These are phyloP conservation scores for Hanleya hanleyi DNA, from an alignment of 2,888 invertebrate genomes.

Conservation along the genomic window DNA sequence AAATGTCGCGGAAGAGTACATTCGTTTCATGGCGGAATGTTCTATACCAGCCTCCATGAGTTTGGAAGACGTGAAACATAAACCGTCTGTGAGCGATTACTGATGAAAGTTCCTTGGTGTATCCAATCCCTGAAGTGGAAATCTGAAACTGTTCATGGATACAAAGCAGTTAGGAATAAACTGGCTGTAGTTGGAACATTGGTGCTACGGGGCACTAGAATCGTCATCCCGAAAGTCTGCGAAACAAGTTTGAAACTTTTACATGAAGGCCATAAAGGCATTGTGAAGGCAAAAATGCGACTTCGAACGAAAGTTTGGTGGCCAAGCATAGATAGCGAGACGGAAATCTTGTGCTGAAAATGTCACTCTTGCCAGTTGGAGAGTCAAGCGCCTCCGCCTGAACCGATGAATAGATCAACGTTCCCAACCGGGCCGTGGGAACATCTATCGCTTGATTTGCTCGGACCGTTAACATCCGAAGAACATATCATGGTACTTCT, in stretches of 20 bases:
- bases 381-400: background rate
- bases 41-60: background rate
- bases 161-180: constrained; percentile 29
- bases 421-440: constrained; percentile 29
- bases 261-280: constrained; percentile 37
- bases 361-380: constrained; percentile 16
- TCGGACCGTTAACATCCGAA: constrained; percentile 24
- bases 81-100: background rate
- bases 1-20: background rate
- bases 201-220: constrained; percentile 37
- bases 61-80: background rate
- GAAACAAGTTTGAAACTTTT: constrained; percentile 17
- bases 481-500: constrained; percentile 19
- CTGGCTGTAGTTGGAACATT: constrained; percentile 33
- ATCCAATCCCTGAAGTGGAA: background rate
- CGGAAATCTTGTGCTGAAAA: constrained; percentile 4
- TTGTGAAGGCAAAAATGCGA: constrained; percentile 25
- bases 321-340: constrained; percentile 31
- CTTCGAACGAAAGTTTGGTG: constrained; percentile 33
- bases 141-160: constrained; percentile 11
- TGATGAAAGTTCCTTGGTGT: background rate
- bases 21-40: background rate
- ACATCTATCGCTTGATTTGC: constrained; percentile 24
- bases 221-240: constrained; percentile 32
- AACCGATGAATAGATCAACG: constrained; percentile 21